Evolutionary conservation across 2,113 vertebrate species (phyloP).

Genomic region (Lepisosteus osseus): DNA sequence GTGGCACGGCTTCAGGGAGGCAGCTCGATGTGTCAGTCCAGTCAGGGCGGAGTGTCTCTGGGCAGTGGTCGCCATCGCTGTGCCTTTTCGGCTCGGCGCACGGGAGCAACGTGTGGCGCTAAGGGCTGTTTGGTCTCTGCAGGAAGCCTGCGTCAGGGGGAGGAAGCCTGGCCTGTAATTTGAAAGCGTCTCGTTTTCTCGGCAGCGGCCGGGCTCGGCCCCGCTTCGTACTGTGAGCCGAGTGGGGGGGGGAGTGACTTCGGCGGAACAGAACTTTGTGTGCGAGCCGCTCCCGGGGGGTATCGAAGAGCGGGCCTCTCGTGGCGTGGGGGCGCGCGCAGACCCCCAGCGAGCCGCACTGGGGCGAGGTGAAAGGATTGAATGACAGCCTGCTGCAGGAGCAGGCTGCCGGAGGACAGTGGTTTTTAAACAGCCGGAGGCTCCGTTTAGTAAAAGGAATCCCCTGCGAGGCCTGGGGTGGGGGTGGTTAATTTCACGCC

Average conservation of each 20-base stretch:
- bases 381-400: constrained; percentile 31
- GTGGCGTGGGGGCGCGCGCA: no score
- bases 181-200: constrained; percentile 1
- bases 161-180: constrained; percentile 21
- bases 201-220: background rate
- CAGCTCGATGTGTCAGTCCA: no score
- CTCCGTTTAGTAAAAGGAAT: background rate
- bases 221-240: no score
- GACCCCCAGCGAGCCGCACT: no score
- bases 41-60: no score
- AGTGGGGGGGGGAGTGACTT: background rate
- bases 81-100: constrained; percentile 5
- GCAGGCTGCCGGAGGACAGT: constrained; percentile 12
- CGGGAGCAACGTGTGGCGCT: constrained; percentile 18
- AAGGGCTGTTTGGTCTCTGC: constrained; percentile 11
- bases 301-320: no score
- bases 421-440: background rate
- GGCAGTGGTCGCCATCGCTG: background rate
- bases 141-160: constrained; percentile 17
- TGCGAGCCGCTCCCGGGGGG: no score
- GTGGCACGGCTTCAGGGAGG: no score
- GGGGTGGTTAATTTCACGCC: background rate
- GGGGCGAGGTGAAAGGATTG: constrained; percentile 20
- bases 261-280: no score
- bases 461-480: background rate